These are phyloP conservation scores for Molossus alvarezi DNA, from an alignment of 2,797 vertebrate genomes.

Conservation along the genomic window DNA sequence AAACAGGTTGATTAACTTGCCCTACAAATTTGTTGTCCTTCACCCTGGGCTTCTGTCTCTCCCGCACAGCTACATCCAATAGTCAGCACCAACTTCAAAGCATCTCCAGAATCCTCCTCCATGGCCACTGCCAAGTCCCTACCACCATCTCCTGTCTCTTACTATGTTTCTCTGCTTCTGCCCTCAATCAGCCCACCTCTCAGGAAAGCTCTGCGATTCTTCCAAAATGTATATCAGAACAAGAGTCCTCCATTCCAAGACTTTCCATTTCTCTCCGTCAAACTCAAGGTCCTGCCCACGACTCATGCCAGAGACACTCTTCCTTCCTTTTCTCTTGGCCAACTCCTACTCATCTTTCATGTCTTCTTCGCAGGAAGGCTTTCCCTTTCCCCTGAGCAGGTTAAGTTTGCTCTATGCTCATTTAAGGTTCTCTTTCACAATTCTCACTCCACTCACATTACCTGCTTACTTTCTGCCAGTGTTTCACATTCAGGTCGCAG, in stretches of 20 bases:
- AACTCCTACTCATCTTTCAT: neutral
- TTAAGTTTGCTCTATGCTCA: neutral
- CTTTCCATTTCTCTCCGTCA: neutral
- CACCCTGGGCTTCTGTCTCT: neutral
- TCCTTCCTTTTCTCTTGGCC: neutral
- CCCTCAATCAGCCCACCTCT: too few species aligned
- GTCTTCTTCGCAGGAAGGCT: neutral
- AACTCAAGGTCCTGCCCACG: neutral
- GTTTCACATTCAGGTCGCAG: neutral
- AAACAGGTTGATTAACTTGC: neutral
- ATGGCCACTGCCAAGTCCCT: rapidly evolving
- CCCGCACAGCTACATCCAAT: rapidly evolving
- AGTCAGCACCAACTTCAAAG: neutral
- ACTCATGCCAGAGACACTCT: neutral
- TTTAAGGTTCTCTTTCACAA: neutral
- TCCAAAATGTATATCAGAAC: neutral
- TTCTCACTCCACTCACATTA: neutral
- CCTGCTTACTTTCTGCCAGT: neutral
- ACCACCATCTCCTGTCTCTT: neutral
- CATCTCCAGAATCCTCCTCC: neutral
- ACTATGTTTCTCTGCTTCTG: rapidly evolving
- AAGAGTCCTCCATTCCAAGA: neutral
- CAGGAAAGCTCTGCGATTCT: neutral
- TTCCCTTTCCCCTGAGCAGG: neutral
- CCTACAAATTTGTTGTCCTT: rapidly evolving